These are phyloP conservation scores for Psittacula cyanocephala DNA, from an alignment of 2,113 vertebrate species.

Conservation along the genomic window DNA sequence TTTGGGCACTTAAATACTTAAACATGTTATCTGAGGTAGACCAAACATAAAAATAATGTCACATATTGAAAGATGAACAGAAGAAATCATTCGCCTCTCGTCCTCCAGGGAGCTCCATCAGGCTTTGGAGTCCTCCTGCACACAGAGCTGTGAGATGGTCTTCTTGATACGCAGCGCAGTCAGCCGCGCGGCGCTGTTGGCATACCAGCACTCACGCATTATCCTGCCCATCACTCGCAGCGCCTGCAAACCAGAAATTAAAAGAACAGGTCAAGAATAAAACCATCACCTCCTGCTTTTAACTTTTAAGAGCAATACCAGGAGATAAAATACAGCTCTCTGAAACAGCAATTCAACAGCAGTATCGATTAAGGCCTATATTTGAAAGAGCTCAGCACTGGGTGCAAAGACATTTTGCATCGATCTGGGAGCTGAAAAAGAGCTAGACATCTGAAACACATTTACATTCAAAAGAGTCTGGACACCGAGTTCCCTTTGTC, in stretches of 20 bases:
- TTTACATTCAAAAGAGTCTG: not conserved
- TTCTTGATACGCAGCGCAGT: constrained; percentile 97
- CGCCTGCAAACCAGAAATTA: constrained; percentile 67
- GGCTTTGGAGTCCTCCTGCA: constrained; percentile 78
- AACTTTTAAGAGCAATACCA: rapidly evolving
- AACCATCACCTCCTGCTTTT: no score
- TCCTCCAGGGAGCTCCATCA: not conserved
- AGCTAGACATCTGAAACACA: not conserved
- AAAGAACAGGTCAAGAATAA: not conserved
- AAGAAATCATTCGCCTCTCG: not conserved
- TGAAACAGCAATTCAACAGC: rapidly evolving
- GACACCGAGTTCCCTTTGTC: rapidly evolving
- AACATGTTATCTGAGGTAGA: constrained; percentile 73
- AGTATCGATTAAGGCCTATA: rapidly evolving
- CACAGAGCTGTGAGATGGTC: constrained; percentile 87
- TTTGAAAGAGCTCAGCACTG: rapidly evolving
- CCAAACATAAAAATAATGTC: not conserved
- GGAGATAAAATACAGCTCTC: not conserved
- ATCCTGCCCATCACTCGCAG: constrained; percentile 91
- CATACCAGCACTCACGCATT: constrained; percentile 96
- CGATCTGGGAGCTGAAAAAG: not conserved
- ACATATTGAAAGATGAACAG: not conserved
- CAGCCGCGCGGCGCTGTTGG: constrained; percentile 87
- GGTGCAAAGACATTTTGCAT: not conserved
- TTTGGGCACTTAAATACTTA: constrained; percentile 24